Evolutionary conservation across 2,888 invertebrate species (phyloP), one percentile per base, ranked within the genome.

Genomic region (Lasioglossum morio): DNA sequence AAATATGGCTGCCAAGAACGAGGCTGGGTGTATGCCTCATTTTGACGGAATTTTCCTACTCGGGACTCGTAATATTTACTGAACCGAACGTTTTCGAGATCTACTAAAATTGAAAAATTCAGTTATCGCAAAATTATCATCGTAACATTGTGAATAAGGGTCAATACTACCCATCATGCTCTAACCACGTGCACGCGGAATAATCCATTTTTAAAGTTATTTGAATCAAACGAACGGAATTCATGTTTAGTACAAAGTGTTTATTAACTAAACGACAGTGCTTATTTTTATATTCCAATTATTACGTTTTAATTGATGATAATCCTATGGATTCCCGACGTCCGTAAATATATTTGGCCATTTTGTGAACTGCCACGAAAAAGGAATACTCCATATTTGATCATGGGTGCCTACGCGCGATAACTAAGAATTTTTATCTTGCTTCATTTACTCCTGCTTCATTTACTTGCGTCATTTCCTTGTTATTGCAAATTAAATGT

Each of bases 361-460:
- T 90, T 87, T 90, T 90, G 90, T 90, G 86, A 84, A 43, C 81
- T 70, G 75, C 40, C 75, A 43, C 77, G 37, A 80, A 82, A 74
- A 80, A 81, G 70, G 37, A 40, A 19, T 53, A 70, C 82, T 79
- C 85, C 90, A 87, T 88, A 86, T 89, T 87, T 84, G 81, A 70
- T 81, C 79, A 70, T 63, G 53, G 73, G 57, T 79, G 79, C 75
- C 53, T 19, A 27, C 34, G 16, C n/a, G 40, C 27, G 27, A 76
- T 72, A 66, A 72, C 27, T 27, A 3, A 30, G 73, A 37, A 34
- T 27, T 37, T 37, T 30, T 37, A 69, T 72, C 12, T 77, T 53
- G 2, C 12, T 53, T 0, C 14, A 12, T 53, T 72, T 72, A 2
- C 30, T 37, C 19, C 8, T 7, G 34, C 34, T 3, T 34, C 34